Base-by-base conservation (phyloP, 2,888 invertebrate genomes). In the Lasioglossum villosulum region DNA sequence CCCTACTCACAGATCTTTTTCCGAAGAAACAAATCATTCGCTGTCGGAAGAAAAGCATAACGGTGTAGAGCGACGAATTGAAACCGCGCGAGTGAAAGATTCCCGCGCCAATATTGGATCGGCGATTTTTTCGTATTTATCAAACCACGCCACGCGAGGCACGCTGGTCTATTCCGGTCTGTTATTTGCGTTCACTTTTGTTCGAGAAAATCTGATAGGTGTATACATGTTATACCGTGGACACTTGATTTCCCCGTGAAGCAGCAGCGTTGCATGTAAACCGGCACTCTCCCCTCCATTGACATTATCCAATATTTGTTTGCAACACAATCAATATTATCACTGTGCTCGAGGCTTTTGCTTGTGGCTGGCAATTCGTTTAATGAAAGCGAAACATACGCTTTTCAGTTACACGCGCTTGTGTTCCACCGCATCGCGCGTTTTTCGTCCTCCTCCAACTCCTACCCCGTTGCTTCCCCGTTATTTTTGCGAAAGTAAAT, bases 291-390 rank as follows among this genome's bases (percentile, higher is more conserved):
- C 66, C 23, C 23, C 68, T 6, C 59, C 59, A 70, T 79, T 71
- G 68, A 72, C 74, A 82, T 76, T 77, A 78, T 78, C 71, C 75
- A 37, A 63, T 78, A 80, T 63, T 76, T 75, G 77, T 79, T 79
- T 83, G 70, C 71, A 30, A 45, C 80, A 84, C 73, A 78, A 86
- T 83, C 84, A 90, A 88, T 90, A 88, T 89, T 88, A 89, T 86
- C 86, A 89, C 52, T 87, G 83, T 83, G 74, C 78, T 89, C 80
- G 81, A 79, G 56, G 70, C 19, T 78, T 77, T 71, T 72, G 42
- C 56, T 27, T 76, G 45, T 83, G 70, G 82, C 74, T 10, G 76
- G 52, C 59, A 82, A 77, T 84, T 88, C 78, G 84, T 80, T 82
- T 86, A 89, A 90, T 89, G 88, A 88, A 90, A 88, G 77, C 82